Percentiles rank a stretch among this genome's conserved stretches.
Conservation (phyloP, 2,797 vertebrate genomes). For the Bradypus variegatus region DNA sequence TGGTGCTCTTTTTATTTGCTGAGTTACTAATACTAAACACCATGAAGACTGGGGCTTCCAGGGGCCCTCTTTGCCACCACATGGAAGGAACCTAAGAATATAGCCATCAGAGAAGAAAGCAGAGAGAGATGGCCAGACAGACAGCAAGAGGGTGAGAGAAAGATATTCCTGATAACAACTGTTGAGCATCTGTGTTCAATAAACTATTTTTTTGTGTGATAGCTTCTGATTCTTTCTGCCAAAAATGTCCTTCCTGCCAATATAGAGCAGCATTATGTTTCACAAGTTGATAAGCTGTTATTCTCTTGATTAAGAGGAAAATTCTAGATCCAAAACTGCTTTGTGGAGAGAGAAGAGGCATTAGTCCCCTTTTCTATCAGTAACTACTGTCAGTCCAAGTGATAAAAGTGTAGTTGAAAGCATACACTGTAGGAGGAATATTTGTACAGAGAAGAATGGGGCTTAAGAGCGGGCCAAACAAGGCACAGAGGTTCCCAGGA, state of each 20-base stretch:
- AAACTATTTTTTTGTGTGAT: neutral
- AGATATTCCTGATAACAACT: neutral
- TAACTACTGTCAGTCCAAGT: neutral
- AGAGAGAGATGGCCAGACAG: neutral
- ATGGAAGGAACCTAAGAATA: neutral
- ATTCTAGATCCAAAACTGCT: neutral
- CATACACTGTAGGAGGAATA: neutral
- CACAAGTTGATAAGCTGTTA: neutral
- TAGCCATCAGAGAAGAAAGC: neutral
- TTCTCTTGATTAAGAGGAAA: neutral
- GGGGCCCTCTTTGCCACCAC: neutral
- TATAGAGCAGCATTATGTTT: neutral
- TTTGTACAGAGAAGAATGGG: neutral
- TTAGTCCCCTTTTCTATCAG: neutral
- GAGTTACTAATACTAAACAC: neutral
- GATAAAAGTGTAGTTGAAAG: neutral
- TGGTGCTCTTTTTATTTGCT: neutral
- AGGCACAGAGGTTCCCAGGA: neutral
- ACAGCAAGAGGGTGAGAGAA: neutral
- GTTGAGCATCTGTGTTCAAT: neutral
- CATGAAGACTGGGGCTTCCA: neutral
- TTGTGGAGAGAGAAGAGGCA: neutral
- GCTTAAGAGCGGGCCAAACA: neutral
- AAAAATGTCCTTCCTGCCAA: neutral
- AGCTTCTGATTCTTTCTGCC: neutral